These are phyloP conservation scores for Actinia equina DNA, from an alignment of 64 coral and sea anemone genomes.

Conservation along the genomic window DNA sequence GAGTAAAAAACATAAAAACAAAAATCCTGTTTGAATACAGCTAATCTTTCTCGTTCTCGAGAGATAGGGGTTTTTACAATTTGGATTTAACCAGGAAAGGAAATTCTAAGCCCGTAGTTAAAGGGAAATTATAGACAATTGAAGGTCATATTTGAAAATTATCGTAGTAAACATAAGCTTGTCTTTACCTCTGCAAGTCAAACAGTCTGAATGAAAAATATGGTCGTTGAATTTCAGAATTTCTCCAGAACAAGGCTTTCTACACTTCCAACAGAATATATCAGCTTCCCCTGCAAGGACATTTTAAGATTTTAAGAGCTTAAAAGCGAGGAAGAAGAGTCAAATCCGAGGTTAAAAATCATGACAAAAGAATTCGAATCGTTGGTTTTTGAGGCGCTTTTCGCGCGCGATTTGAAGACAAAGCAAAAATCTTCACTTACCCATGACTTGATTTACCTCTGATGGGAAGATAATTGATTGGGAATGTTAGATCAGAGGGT, in stretches of 20 bases:
- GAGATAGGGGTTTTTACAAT: background rate
- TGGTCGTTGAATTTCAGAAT: constrained; percentile 65
- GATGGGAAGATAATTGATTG: background rate
- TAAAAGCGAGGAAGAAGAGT: background rate
- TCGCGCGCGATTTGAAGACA: constrained; percentile 1
- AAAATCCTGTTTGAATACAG: background rate
- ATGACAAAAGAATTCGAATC: background rate
- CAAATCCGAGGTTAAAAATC: background rate
- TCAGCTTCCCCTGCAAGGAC: background rate
- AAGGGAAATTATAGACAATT: background rate
- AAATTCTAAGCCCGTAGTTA: background rate
- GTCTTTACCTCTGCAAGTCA: constrained; percentile 67
- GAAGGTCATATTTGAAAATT: background rate
- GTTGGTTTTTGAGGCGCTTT: background rate
- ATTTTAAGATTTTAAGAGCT: background rate
- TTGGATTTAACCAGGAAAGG: background rate
- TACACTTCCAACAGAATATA: constrained; percentile 33
- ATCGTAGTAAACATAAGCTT: background rate
- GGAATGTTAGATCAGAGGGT: background rate
- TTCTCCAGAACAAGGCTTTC: constrained; percentile 72
- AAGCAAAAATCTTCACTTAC: background rate
- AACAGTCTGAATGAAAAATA: constrained; percentile 69
- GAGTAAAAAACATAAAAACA: background rate
- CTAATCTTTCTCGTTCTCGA: background rate
- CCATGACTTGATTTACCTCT: background rate